These are phyloP conservation scores for Eira barbara DNA, from an alignment of 2,113 vertebrate genomes.

Conservation along the genomic window DNA sequence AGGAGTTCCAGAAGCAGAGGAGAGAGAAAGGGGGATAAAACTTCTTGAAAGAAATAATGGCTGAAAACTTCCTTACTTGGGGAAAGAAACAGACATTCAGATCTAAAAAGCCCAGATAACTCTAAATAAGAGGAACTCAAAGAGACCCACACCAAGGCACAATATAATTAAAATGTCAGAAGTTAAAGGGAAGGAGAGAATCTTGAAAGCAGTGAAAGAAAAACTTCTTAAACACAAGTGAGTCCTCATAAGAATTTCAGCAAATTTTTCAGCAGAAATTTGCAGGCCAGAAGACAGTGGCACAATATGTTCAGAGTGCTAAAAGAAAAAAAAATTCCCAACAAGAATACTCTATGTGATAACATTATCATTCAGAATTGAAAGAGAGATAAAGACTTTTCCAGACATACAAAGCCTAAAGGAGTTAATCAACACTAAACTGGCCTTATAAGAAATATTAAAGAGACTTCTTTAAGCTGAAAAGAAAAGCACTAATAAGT, in stretches of 20 bases:
- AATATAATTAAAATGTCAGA: not conserved
- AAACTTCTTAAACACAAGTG: not conserved
- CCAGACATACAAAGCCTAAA: not conserved
- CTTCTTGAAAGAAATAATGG: not conserved
- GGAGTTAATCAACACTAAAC: not conserved
- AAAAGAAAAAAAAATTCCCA: not conserved
- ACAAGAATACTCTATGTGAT: not conserved
- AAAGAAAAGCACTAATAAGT: not conserved
- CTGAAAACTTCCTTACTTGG: not conserved
- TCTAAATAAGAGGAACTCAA: not conserved
- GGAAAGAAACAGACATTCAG: not conserved
- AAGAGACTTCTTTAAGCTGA: not conserved
- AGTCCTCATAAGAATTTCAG: not conserved
- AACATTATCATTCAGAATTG: not conserved
- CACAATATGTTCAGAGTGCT: not conserved
- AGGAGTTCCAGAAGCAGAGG: not conserved
- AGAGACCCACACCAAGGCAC: not conserved
- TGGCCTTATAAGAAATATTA: not conserved
- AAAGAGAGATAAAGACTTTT: not conserved
- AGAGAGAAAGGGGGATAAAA: not conserved
- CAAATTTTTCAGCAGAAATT: not conserved
- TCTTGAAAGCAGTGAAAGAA: not conserved
- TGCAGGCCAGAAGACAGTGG: not conserved
- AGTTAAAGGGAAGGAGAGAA: not conserved
- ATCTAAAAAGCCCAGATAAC: not conserved